Evolutionary conservation across 1,140 invertebrate species (phyloP), one percentile per base, ranked within the genome.

Genomic region (Nymphalis io): DNA sequence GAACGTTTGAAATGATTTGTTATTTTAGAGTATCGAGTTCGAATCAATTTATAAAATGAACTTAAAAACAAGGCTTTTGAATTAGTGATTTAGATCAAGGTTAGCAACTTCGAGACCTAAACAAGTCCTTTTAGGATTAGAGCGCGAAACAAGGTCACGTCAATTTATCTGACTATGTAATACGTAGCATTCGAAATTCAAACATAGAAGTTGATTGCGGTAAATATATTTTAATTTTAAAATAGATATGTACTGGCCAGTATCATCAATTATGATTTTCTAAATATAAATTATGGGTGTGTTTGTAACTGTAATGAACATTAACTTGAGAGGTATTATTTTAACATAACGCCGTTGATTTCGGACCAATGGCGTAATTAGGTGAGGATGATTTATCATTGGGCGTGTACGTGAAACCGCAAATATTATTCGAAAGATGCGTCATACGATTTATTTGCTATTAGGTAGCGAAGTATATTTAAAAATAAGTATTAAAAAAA

Each of bases 1-100:
- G 76, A 79, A 78, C 75, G 76, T 85, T 85, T 82, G 64, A 73
- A 83, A 80, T 85, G 80, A 80, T 86, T 84, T 77, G 74, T 78
- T 80, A 40, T 53, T 77, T 85, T 75, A 72, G 70, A 46, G 21
- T 27, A 46, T 40, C 39, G 60, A 65, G 38, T 65, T 23, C 40
- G 64, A 33, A n/a, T 55, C 55, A 58, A 66, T 66, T 66, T 66
- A 66, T 65, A 42, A 53, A 65, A 65, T 65, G 62, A 40, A 66
- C 46, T 51, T 67, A 60, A 68, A 66, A 66, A 70, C 57, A 60
- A 73, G 61, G 70, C 68, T 70, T 65, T 67, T 57, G 62, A 58
- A 46, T 70, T 61, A 65, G 61, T 70, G 70, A 75, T 75, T 70
- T 74, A 68, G 73, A 72, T 68, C 76, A 78, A 78, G 76, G 73